These are phyloP conservation scores for Lampropteryx suffumata DNA, from an alignment of 2,888 invertebrate species.

Conservation along the genomic window DNA sequence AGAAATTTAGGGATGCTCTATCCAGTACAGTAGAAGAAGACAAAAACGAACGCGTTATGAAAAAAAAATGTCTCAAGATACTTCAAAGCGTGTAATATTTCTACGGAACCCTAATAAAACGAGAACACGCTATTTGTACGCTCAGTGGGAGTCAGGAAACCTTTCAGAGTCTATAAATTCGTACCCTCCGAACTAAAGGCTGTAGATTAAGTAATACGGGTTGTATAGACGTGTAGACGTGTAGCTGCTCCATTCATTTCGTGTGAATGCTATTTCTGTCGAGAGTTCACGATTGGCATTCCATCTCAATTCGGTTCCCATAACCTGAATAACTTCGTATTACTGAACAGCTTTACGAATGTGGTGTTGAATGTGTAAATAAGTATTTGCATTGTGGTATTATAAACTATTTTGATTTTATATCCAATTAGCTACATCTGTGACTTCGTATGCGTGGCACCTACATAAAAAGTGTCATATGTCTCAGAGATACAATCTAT, in stretches of 20 bases:
- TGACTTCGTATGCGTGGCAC: too few species aligned
- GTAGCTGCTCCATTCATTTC: conserved; percentile 1
- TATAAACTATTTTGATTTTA: too few species aligned
- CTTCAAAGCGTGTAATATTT: background rate
- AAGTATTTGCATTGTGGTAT: too few species aligned
- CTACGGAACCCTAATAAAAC: conserved; percentile 14
- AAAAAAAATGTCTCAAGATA: too few species aligned
- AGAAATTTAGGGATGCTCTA: too few species aligned
- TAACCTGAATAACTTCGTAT: background rate
- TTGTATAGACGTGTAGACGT: background rate
- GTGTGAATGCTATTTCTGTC: background rate
- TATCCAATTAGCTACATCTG: too few species aligned
- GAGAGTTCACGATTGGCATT: conserved; percentile 1
- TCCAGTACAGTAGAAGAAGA: too few species aligned
- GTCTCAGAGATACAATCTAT: too few species aligned
- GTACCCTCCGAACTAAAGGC: conserved; percentile 16
- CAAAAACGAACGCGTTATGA: too few species aligned
- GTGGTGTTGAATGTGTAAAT: background rate
- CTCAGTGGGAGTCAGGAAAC: conserved; percentile 14
- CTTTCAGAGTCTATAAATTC: conserved; percentile 29
- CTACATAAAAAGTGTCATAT: too few species aligned
- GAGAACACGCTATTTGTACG: conserved; percentile 19
- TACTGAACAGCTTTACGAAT: background rate
- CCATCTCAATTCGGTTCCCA: conserved; percentile 4
- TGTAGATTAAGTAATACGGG: conserved; percentile 12